Percentiles rank a stretch among this genome's conserved stretches.
These are phyloP conservation scores for Clarias fuscus DNA, from an alignment of 2,797 vertebrate genomes.

Conservation along the genomic window DNA sequence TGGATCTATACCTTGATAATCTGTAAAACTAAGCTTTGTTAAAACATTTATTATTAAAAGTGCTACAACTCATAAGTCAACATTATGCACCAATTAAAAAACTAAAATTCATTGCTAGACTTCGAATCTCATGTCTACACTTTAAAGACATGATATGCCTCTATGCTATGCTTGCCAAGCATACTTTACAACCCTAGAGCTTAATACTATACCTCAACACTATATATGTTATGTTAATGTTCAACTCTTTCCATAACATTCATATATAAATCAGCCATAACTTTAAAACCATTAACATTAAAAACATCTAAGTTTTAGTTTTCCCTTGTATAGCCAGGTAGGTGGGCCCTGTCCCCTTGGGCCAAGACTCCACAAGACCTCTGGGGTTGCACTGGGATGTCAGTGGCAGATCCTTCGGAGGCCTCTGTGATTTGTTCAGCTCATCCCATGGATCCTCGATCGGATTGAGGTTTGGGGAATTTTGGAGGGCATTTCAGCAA, in stretches of 20 bases:
- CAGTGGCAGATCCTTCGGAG: too few relatives aligned
- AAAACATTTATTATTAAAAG: conserved; percentile 3
- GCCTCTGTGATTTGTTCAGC: too few relatives aligned
- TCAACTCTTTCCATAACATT: not conserved
- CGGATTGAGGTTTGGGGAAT: too few relatives aligned
- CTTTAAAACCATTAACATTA: too few relatives aligned
- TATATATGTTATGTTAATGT: not conserved
- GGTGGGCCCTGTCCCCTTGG: too few relatives aligned
- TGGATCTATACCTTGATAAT: not conserved
- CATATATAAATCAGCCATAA: too few relatives aligned
- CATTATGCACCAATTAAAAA: conserved; percentile 7
- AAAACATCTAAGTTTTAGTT: too few relatives aligned
- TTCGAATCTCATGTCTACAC: not conserved
- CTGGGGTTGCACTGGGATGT: too few relatives aligned
- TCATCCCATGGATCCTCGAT: too few relatives aligned
- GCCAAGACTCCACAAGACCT: too few relatives aligned
- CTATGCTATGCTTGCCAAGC: not conserved
- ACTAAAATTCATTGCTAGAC: not conserved
- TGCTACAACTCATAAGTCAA: conserved; percentile 8
- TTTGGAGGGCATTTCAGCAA: too few relatives aligned
- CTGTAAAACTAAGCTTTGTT: conserved; percentile 12
- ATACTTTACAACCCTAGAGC: not conserved
- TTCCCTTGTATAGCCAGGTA: too few relatives aligned
- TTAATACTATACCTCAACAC: not conserved
- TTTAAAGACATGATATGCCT: not conserved